Percentiles rank a stretch among this genome's conserved stretches.
phyloP scores from a whole-genome alignment of 2,113 vertebrate genomes.

The Anthoscopus minutus region DNA sequence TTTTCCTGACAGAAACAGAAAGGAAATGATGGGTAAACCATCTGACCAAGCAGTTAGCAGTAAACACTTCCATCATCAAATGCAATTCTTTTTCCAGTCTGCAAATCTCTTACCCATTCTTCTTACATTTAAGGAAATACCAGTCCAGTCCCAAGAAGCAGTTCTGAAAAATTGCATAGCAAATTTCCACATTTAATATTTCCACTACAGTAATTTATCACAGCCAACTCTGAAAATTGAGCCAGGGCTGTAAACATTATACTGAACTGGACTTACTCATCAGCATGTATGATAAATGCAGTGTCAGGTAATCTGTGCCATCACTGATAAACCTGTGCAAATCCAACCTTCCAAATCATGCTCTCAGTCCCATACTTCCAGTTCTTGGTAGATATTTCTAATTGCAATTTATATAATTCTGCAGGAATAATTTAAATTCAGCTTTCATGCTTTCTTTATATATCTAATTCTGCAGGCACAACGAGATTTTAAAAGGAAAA shows the following conservation, averaged over 20 bases:
- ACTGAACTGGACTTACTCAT: not conserved
- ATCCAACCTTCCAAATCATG: not conserved
- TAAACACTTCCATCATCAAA: slow-evolving; percentile 9
- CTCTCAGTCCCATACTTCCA: not conserved
- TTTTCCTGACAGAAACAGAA: not conserved
- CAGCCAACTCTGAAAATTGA: not conserved
- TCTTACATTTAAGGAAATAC: slow-evolving; percentile 49
- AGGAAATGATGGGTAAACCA: slow-evolving; percentile 37
- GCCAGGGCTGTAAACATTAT: not conserved
- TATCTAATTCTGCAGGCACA: not conserved
- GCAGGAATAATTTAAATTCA: not conserved
- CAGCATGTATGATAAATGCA: not conserved
- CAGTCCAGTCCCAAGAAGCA: not conserved
- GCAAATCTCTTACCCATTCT: not conserved
- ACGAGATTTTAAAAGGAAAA: not conserved
- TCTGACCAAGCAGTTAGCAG: slow-evolving; percentile 10
- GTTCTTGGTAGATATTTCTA: not conserved
- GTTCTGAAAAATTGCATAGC: not conserved
- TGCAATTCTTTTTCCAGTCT: not conserved
- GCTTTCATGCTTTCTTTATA: not conserved
- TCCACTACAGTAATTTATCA: not conserved
- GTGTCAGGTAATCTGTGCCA: not conserved
- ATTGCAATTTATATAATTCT: not conserved
- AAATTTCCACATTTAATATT: slow-evolving; percentile 16
- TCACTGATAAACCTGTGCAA: not conserved